Evolutionary conservation across 2,888 invertebrate species (phyloP), one percentile per base, ranked within the genome.

Genomic region (Exephanes ischioxanthus): DNA sequence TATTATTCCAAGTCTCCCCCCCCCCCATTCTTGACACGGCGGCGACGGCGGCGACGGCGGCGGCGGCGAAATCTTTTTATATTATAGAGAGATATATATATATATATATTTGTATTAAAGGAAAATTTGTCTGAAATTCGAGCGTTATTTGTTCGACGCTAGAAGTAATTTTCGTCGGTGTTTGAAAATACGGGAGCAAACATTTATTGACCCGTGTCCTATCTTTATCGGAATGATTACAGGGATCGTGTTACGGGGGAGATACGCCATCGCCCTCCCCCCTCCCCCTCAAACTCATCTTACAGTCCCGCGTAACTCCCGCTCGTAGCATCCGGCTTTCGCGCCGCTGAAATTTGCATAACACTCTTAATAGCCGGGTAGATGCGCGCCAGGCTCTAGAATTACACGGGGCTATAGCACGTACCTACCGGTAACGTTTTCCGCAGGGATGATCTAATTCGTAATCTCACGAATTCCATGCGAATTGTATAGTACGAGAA

Each of bases 331-430:
- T 61, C 61, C 72, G 66, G 78, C 72, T 79, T 79, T 71, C 75
- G 75, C 78, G 33, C 63, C 72, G 51, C 48, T 87, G 87, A 88
- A 90, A 91, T 91, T 90, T 91, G 87, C 91, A 91, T 91, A 91
- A 91, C 86, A 87, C 88, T 89, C 88, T 90, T 90, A 91, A 91
- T 90, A 91, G 90, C 76, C 68, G 71, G 68, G 81, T 76, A 82
- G 82, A 83, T 81, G 84, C 67, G 71, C 11, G 61, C 48, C 37
- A n/a, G 26, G 73, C 78, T 77, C 75, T 78, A 61, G 81, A 86
- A 86, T 86, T 86, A 86, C 84, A 80, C 71, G 22, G 30, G 61
- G 53, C 41, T 63, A 37, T 66, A 55, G 41, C 22, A 55, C 68
- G 66, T 72, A 63, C 71, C 67, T 58, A 71, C 70, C 63, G 45